Conservation (phyloP, 1,140 invertebrate species). For the Micrasema longulum region DNA sequence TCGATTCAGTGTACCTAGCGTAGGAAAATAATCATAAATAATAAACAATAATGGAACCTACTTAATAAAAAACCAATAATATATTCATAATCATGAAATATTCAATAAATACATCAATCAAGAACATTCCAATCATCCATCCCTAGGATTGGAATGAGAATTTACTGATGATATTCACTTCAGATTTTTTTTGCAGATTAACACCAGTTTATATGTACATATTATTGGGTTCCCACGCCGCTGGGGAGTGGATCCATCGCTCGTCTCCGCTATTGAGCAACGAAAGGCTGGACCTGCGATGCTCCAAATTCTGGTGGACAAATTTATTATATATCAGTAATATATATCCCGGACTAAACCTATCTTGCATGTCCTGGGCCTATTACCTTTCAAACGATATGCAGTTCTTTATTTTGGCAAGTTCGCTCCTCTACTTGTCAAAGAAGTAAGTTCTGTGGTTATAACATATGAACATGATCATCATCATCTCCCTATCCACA, state of each 20-base stretch:
- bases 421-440: slow-evolving; percentile 56
- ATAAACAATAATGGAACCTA: too few relatives aligned
- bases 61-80: too few relatives aligned
- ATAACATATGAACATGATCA: too few relatives aligned
- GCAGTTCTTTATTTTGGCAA: slow-evolving; percentile 78
- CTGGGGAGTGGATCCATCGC: slow-evolving; percentile 63
- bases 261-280: slow-evolving; percentile 66
- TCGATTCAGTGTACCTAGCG: too few relatives aligned
- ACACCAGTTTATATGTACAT: slow-evolving; percentile 69
- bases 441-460: slow-evolving; percentile 12
- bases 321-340: slow-evolving; percentile 77
- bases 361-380: slow-evolving; percentile 79
- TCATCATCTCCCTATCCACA: too few relatives aligned
- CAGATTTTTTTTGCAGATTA: slow-evolving; percentile 60
- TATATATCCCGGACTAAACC: slow-evolving; percentile 64
- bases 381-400: slow-evolving; percentile 88
- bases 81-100: too few relatives aligned
- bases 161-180: too few relatives aligned
- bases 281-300: slow-evolving; percentile 66
- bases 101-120: too few relatives aligned
- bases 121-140: too few relatives aligned
- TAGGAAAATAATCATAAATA: too few relatives aligned
- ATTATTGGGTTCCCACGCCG: slow-evolving; percentile 66
- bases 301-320: slow-evolving; percentile 74
- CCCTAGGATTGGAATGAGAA: too few relatives aligned